phyloP scores from a whole-genome alignment of 1,140 invertebrate genomes.

The Heliconius hermathena region DNA sequence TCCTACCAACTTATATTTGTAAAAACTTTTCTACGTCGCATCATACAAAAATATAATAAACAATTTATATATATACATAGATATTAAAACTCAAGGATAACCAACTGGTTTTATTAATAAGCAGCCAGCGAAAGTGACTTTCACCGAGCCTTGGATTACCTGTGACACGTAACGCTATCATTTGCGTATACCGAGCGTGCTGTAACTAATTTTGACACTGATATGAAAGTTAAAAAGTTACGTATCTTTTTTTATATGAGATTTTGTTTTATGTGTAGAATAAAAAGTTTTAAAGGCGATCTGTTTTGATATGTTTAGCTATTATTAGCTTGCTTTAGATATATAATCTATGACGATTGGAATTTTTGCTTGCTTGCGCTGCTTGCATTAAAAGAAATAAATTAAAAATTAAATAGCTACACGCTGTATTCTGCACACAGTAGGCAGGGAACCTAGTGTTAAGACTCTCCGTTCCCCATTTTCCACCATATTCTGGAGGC shows the following conservation, averaged over 20 bases:
- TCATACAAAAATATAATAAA: background rate
- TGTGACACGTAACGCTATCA: constrained; percentile 50
- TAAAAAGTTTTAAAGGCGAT: background rate
- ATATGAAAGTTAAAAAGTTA: constrained; percentile 29
- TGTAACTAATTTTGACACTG: constrained; percentile 42
- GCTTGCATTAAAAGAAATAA: background rate
- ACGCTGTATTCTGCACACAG: too few relatives aligned
- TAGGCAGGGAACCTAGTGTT: too few relatives aligned
- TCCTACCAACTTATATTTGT: background rate
- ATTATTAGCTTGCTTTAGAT: too few relatives aligned
- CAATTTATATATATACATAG: background rate
- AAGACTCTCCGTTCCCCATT: too few relatives aligned
- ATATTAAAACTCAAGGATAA: constrained; percentile 44
- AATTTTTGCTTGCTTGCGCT: too few relatives aligned
- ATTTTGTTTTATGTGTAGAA: background rate
- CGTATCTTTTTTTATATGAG: background rate
- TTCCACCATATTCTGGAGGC: too few relatives aligned
- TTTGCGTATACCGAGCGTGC: constrained; percentile 48
- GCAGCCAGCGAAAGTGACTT: constrained; percentile 52
- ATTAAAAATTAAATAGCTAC: background rate
- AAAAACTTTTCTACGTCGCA: background rate
- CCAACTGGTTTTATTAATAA: constrained; percentile 46
- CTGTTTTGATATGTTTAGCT: too few relatives aligned
- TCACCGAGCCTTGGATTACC: constrained; percentile 54
- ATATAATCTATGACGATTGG: too few relatives aligned